These are phyloP conservation scores for Pangasius larnaudii DNA, from an alignment of 2,797 vertebrate species.

Conservation along the genomic window DNA sequence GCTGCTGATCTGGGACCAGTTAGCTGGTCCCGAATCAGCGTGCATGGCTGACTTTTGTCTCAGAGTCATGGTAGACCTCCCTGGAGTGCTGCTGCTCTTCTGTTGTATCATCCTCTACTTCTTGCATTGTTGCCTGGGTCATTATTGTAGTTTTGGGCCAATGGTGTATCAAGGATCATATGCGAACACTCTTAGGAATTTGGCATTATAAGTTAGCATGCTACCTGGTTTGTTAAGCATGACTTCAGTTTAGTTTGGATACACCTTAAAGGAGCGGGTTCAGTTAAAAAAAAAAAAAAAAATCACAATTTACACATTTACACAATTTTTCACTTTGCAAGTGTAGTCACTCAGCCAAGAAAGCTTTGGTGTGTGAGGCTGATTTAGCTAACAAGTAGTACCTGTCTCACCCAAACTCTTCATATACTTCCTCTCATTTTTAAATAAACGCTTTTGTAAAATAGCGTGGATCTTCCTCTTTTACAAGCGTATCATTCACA, in stretches of 20 bases:
- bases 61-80: slow-evolving; percentile 18
- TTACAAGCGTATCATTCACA: neutral
- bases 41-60: neutral
- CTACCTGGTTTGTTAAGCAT: neutral
- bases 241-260: slow-evolving; percentile 3
- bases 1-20: slow-evolving; percentile 24
- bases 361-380: neutral
- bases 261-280: neutral
- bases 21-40: neutral
- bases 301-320: neutral
- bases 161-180: neutral
- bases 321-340: neutral
- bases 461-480: neutral
- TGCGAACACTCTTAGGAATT: neutral
- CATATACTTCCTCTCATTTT: neutral
- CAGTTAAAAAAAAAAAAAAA: neutral
- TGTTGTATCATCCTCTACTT: neutral
- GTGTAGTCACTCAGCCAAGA: too few species aligned
- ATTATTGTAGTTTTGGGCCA: neutral
- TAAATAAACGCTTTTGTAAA: neutral
- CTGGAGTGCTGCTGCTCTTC: slow-evolving; percentile 36
- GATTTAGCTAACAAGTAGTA: too few species aligned
- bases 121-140: neutral
- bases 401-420: too few species aligned
- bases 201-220: neutral